phyloP scores from a whole-genome alignment of 2,888 invertebrate genomes.

The Ophion obscuratus region DNA sequence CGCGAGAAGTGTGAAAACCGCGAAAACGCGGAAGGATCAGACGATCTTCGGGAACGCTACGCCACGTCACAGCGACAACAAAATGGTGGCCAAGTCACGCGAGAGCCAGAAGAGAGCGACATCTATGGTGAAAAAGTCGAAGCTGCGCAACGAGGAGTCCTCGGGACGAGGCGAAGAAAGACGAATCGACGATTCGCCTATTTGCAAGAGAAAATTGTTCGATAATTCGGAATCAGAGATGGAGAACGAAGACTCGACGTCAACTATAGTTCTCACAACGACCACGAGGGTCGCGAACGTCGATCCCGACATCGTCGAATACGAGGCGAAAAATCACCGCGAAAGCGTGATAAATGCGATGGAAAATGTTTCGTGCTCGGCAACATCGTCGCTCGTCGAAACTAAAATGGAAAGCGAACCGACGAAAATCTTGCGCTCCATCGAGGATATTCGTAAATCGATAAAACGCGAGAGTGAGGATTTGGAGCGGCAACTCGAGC shows the following conservation, averaged over 20 bases:
- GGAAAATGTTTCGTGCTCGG: conserved; percentile 13
- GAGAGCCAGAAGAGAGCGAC: conserved; percentile 39
- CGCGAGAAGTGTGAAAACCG: neutral
- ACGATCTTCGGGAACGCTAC: neutral
- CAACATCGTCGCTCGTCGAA: conserved; percentile 21
- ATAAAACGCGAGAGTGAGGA: conserved; percentile 67
- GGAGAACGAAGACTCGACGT: conserved; percentile 52
- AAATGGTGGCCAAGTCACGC: conserved; percentile 41
- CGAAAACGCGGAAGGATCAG: conserved; percentile 45
- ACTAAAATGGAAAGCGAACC: conserved; percentile 41
- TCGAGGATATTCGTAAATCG: conserved; percentile 75
- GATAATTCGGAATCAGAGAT: conserved; percentile 64
- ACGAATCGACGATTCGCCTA: conserved; percentile 59
- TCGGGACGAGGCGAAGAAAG: conserved; percentile 45
- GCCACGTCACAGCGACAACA: conserved; percentile 52
- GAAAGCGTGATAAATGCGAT: conserved; percentile 14
- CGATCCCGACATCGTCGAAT: conserved; percentile 28
- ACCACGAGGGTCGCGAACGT: conserved; percentile 42
- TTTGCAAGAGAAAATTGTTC: conserved; percentile 73
- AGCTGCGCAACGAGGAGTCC: conserved; percentile 54
- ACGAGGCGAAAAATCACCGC: conserved; percentile 45
- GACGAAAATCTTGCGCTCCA: conserved; percentile 71
- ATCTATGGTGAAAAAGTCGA: conserved; percentile 51
- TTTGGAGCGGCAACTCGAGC: conserved; percentile 56
- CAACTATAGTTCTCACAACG: conserved; percentile 50